phyloP scores from a whole-genome alignment of 2,113 vertebrate genomes.

The Myrmophylax atrothorax region DNA sequence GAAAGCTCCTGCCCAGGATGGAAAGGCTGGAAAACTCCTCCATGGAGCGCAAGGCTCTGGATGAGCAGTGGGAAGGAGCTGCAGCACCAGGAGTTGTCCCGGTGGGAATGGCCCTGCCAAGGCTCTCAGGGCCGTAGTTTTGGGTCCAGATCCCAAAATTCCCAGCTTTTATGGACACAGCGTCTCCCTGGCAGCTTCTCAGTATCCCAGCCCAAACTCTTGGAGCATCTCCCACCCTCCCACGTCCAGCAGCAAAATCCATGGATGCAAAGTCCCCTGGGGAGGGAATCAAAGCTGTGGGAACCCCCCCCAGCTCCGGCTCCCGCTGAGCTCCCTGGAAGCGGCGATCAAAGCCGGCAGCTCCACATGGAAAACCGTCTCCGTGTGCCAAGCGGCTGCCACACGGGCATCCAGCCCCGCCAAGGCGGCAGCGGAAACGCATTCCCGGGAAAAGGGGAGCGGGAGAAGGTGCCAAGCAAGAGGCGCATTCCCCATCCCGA shows the following conservation, averaged over 20 bases:
- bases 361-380: not conserved
- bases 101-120: fast-evolving
- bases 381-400: not conserved
- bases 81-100: fast-evolving
- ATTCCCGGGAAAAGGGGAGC: not conserved
- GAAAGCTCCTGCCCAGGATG: not conserved
- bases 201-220: not conserved
- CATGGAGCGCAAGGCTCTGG: not conserved
- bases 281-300: not conserved
- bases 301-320: not conserved
- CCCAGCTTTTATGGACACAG: not conserved
- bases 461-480: not conserved
- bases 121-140: not conserved
- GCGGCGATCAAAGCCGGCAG: not conserved
- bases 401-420: not conserved
- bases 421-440: not conserved
- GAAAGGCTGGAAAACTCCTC: not conserved
- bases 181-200: not conserved
- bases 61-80: not conserved
- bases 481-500: not conserved
- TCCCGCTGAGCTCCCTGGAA: not conserved
- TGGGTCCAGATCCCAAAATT: not conserved
- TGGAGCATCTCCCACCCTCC: not conserved
- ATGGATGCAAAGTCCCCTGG: fast-evolving
- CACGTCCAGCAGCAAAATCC: not conserved